Evolutionary conservation across 2,888 invertebrate species (phyloP), one percentile per base, ranked within the genome.

Genomic region (Cremastinae sp.): DNA sequence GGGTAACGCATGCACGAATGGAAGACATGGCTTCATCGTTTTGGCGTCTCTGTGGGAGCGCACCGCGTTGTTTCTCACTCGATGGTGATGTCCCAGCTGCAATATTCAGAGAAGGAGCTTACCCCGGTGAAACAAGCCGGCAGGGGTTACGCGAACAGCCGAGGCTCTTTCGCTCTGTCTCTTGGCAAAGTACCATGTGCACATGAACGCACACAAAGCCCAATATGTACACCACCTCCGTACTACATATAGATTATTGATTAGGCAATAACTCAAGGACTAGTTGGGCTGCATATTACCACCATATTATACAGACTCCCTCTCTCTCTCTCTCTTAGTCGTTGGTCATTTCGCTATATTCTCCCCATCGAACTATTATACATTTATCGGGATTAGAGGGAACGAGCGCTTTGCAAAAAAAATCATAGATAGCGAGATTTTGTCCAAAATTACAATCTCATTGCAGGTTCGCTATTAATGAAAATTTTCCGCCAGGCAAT

Each of bases 251-350:
- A 88, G 89, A 89, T 89, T 89, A 89, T 89, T 88, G 89, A 89
- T 89, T 88, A 88, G 88, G 88, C 87, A 88, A 89, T 89, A 89
- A 89, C 88, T 89, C 89, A 89, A 89, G 89, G 88, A 88, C 89
- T 89, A 86, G 87, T 87, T 83, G 87, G 88, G 87, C 85, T 87
- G 88, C 87, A 88, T 88, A 89, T 89, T 88, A 87, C 86, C 87
- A 84, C 86, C 88, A 87, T 87, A 85, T 87, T 85, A 85, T 84
- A 81, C 75, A 82, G 80, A 74, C 74, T 71, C 66, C 41, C 71
- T 51, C 38, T 22, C 41, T 38, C 49, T 36, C 64, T 58, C 58
- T 59, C 65, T 51, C 70, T 41, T 64, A 43, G 43, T 58, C 69
- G 41, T 71, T 78, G 76, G 76, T 73, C 75, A 68, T 68, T 51